Evolutionary conservation across 2,113 vertebrate genomes (phyloP), one percentile per base, ranked within the genome.

Genomic region (Psittacula cyanocephala): DNA sequence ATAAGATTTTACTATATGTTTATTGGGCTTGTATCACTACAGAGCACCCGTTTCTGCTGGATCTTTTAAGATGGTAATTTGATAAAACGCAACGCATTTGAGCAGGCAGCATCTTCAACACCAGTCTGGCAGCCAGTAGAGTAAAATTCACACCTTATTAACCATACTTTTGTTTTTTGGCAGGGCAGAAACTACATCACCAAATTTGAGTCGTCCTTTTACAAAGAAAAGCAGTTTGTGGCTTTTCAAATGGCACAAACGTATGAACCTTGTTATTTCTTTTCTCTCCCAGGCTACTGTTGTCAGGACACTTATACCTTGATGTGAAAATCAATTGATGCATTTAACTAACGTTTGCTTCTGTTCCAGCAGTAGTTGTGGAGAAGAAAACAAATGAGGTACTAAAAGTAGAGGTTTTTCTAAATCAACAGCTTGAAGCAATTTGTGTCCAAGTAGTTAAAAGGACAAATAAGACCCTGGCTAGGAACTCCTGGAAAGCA

Each of bases 271-370:
- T 93, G 52, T 83, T 88, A 79, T 65, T 91, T 86, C 27, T 60
- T 95, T 91, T 79, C 47, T 81, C 59, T 91, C 47, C 65, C 68
- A 78, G 55, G 43, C 7, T 60, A 19, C 64, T 64, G 39, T 70
- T 82, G n/a, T 64, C 85, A 86, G 62, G 24, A 55, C 71, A 84
- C 7, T 74, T 80, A 55, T 14, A 83, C 50, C 9, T 86, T 86
- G 79, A 93, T 0, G 1, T 64, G 29, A 94, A 94, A 93, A 94
- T 93, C 91, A 95, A 70, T 77, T 33, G 53, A 59, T 81, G 13
- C 39, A n/a, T 89, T 93, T 90, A 96, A 79, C 64, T 53, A 60
- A 29, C 7, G 4, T 81, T 95, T 85, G 79, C n/a, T 87, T 88
- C 47, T 77, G 10, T 86, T 88, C 50, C 50, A 81, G 69, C 11